These are phyloP conservation scores for Samia ricini DNA, from an alignment of 1,140 invertebrate genomes.

Conservation along the genomic window DNA sequence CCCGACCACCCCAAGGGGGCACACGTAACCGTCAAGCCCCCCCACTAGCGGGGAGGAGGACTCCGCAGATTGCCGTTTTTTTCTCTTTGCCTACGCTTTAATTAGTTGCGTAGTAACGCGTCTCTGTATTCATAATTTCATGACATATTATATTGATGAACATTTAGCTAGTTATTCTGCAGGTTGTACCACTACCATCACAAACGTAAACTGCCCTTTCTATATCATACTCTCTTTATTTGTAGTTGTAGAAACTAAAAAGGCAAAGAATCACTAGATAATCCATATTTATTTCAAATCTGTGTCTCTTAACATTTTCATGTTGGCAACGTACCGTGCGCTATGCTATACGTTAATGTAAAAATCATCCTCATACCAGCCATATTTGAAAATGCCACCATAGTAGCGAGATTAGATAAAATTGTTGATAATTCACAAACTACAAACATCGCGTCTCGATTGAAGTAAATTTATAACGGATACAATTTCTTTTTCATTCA, in stretches of 20 bases:
- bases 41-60: conserved; percentile 76
- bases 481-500: conserved; percentile 17
- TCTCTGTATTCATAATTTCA: conserved; percentile 71
- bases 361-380: neutral
- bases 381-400: conserved; percentile 5
- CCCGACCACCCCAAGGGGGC: conserved; percentile 74
- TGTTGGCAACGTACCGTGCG: too few relatives aligned
- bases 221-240: too few relatives aligned
- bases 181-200: too few relatives aligned
- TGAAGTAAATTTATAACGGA: conserved; percentile 24
- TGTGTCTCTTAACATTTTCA: too few relatives aligned
- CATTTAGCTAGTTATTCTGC: conserved; percentile 12
- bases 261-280: too few relatives aligned
- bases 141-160: conserved; percentile 64
- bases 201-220: too few relatives aligned
- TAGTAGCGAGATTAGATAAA: conserved; percentile 29
- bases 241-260: too few relatives aligned
- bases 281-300: too few relatives aligned
- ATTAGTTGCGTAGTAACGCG: conserved; percentile 77
- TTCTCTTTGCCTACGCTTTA: conserved; percentile 78
- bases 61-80: conserved; percentile 81
- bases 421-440: conserved; percentile 22
- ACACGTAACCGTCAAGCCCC: conserved; percentile 74
- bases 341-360: too few relatives aligned
- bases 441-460: conserved; percentile 11